These are phyloP conservation scores for Metellina segmentata DNA, from an alignment of 2,888 invertebrate genomes.

Conservation along the genomic window DNA sequence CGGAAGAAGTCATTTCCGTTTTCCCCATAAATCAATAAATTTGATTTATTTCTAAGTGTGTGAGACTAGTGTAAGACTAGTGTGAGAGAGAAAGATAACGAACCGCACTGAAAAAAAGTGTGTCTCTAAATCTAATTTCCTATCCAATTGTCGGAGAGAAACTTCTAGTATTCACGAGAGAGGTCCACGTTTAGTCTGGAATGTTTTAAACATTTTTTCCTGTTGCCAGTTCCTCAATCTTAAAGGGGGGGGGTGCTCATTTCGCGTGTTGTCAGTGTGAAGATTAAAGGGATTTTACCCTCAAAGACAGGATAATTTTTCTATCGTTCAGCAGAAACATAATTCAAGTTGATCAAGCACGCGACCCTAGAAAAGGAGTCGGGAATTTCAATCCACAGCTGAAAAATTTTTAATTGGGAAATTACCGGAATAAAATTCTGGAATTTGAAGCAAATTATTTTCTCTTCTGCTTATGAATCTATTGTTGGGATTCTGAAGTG, in stretches of 20 bases:
- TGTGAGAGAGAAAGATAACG: not conserved
- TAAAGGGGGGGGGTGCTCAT: not conserved
- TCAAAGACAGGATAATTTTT: not conserved
- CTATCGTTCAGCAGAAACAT: not conserved
- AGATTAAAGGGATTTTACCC: constrained; percentile 20
- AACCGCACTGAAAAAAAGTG: not conserved
- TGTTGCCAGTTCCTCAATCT: constrained; percentile 1
- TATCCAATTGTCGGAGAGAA: constrained; percentile 1
- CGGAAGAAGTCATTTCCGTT: constrained; percentile 44
- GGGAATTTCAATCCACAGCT: not conserved
- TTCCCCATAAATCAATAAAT: constrained; percentile 55
- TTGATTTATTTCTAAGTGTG: constrained; percentile 3
- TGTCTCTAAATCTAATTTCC: constrained; percentile 28
- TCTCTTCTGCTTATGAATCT: not conserved
- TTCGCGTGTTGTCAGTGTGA: not conserved
- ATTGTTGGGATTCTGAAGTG: not conserved
- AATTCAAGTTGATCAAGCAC: not conserved
- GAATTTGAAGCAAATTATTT: not conserved
- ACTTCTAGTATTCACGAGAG: not conserved
- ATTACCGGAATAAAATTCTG: not conserved
- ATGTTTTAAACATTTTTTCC: not conserved
- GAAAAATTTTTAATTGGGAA: not conserved
- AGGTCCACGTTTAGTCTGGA: not conserved
- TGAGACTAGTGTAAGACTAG: too few species aligned
- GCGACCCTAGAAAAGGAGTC: not conserved